Conservation (phyloP, 2,888 invertebrate species). For the Habroteleia sp. region DNA sequence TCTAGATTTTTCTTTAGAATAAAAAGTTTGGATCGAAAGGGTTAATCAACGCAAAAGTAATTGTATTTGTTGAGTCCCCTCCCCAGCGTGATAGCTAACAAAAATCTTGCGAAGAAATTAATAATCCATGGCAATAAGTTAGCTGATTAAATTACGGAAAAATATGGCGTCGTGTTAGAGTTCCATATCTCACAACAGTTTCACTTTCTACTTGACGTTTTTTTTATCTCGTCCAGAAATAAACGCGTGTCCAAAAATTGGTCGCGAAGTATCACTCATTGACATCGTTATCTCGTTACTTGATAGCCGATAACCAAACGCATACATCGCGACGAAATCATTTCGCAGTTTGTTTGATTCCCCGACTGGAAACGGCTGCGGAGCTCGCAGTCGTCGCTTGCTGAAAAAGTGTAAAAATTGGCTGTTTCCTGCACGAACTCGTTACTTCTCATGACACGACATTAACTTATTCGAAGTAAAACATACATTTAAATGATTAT, state of each 20-base stretch:
- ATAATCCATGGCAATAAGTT: background rate
- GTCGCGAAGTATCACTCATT: constrained; percentile 1
- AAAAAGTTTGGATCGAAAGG: too few species aligned
- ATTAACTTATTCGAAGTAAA: too few species aligned
- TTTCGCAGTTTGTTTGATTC: constrained; percentile 13
- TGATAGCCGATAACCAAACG: constrained; percentile 18
- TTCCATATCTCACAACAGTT: background rate
- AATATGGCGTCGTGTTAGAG: background rate
- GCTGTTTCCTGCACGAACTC: constrained; percentile 9
- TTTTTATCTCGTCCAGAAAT: too few species aligned
- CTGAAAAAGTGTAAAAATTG: background rate
- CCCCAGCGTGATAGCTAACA: too few species aligned
- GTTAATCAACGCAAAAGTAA: too few species aligned
- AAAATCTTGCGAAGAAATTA: too few species aligned
- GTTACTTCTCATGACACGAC: background rate
- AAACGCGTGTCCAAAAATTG: constrained; percentile 7
- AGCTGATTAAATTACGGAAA: constrained; percentile 1
- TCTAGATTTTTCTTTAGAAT: too few species aligned
- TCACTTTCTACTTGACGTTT: too few species aligned
- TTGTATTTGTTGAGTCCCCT: too few species aligned
- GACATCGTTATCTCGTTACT: constrained; percentile 23
- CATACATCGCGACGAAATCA: constrained; percentile 8
- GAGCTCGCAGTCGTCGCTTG: background rate
- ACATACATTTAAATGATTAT: background rate
- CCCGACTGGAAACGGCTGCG: constrained; percentile 3